A percentile compares a stretch with the other conserved stretches of the same genome.
phyloP scores from a whole-genome alignment of 2,888 invertebrate genomes.

The Rhynchonema sp. region DNA sequence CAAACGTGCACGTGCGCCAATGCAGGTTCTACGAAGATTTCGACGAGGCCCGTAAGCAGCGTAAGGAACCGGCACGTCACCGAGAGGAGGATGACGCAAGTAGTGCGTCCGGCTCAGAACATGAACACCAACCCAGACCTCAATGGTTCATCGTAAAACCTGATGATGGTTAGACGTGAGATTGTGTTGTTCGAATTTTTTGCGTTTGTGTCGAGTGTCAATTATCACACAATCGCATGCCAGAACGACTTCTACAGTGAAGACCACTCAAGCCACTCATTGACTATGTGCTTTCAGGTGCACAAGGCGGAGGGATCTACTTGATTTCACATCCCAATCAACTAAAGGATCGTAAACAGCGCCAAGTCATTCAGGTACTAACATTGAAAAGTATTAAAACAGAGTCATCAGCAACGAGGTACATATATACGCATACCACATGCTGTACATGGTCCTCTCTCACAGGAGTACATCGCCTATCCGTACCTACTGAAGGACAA shows the following conservation, averaged over 20 bases:
- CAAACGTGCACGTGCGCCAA: no score
- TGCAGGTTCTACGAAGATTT: constrained; percentile 21
- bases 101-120: no score
- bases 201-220: background rate
- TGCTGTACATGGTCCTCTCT: no score
- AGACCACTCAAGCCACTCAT: no score
- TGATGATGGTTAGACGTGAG: constrained; percentile 29
- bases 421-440: no score
- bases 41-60: no score
- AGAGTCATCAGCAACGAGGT: no score
- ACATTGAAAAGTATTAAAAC: no score
- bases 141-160: constrained; percentile 36
- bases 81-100: no score
- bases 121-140: constrained; percentile 9
- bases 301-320: constrained; percentile 37
- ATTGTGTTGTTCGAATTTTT: background rate
- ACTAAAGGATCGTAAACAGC: constrained; percentile 21
- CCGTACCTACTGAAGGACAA: constrained; percentile 24
- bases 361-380: constrained; percentile 21
- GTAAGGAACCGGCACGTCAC: no score
- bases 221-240: background rate
- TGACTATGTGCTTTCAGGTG: constrained; percentile 18
- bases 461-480: constrained; percentile 27
- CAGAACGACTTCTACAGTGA: no score
- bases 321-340: constrained; percentile 31